phyloP scores from a whole-genome alignment of 1,140 invertebrate genomes.

The Panagrolaimus sp. region DNA sequence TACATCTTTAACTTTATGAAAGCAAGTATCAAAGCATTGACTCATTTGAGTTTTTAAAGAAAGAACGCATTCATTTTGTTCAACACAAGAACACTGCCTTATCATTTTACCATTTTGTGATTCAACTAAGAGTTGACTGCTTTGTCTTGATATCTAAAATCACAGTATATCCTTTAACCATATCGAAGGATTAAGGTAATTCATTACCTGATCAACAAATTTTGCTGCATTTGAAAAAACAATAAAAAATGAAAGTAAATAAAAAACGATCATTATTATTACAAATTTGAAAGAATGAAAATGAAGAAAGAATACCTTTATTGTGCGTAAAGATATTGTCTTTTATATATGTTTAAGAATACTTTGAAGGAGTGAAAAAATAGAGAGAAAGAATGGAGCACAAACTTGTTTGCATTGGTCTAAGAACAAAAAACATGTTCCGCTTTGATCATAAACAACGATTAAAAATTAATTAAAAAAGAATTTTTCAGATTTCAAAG shows the following conservation, averaged over 20 bases:
- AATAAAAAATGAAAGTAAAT: neutral
- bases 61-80: constrained; percentile 26
- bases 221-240: neutral
- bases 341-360: too few species aligned
- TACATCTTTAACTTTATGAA: constrained; percentile 22
- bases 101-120: constrained; percentile 25
- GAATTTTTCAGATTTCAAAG: too few species aligned
- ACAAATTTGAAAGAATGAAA: too few species aligned
- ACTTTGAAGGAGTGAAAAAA: too few species aligned
- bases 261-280: too few species aligned
- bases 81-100: constrained; percentile 34
- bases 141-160: constrained; percentile 26
- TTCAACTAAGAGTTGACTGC: constrained; percentile 15
- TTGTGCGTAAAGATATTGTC: too few species aligned
- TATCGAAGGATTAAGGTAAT: neutral
- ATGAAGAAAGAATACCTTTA: too few species aligned
- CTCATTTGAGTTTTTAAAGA: constrained; percentile 26
- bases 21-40: constrained; percentile 32
- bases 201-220: constrained; percentile 12
- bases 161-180: neutral
- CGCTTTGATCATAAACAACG: too few species aligned
- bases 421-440: too few species aligned
- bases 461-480: too few species aligned
- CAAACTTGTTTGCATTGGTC: too few species aligned
- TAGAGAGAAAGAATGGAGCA: too few species aligned